These are phyloP conservation scores for Allolobophora icterica DNA, from an alignment of 2,888 invertebrate genomes.

Conservation along the genomic window DNA sequence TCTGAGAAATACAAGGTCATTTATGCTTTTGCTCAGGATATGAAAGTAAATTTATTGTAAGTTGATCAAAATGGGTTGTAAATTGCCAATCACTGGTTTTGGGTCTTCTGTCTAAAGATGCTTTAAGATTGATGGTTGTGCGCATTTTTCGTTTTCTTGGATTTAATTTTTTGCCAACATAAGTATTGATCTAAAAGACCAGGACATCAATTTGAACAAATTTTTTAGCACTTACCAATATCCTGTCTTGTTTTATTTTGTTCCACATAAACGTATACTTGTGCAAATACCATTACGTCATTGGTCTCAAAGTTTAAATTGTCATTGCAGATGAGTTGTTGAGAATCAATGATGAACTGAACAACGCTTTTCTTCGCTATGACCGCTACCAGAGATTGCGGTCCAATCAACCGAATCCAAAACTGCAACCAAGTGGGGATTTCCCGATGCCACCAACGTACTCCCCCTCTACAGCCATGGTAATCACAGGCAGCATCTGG, in stretches of 20 bases:
- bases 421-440: background rate
- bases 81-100: constrained; percentile 6
- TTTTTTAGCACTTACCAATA: background rate
- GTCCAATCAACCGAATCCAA: background rate
- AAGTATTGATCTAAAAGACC: background rate
- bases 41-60: background rate
- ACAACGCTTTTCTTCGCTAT: constrained; percentile 87
- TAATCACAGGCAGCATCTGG: background rate
- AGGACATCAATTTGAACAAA: background rate
- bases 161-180: background rate
- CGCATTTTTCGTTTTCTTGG: background rate
- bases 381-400: constrained; percentile 65
- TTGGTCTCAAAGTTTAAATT: background rate
- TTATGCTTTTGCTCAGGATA: too few species aligned
- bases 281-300: background rate
- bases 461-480: background rate
- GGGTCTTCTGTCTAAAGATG: background rate
- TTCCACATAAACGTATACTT: background rate
- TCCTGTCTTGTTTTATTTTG: background rate
- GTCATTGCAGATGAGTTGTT: constrained; percentile 78
- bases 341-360: constrained; percentile 91
- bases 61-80: background rate
- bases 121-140: background rate
- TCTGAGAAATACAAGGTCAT: background rate
- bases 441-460: background rate